phyloP scores from a whole-genome alignment of 2,797 vertebrate genomes.

The Squalus acanthias region DNA sequence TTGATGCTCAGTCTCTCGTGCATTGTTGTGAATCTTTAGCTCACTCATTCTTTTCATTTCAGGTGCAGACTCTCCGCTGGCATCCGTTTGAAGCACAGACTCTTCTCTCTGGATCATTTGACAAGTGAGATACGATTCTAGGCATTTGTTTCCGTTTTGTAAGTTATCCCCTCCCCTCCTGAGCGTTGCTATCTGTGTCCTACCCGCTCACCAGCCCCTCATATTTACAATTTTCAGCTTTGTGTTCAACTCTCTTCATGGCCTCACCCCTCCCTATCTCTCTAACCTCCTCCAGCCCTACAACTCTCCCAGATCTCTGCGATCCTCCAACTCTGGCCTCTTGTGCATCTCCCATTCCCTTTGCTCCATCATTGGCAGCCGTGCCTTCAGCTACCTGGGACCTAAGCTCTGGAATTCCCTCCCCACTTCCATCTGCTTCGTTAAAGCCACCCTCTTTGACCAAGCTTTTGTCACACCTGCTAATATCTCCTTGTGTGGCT shows the following conservation, averaged over 20 bases:
- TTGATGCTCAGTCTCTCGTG: no score
- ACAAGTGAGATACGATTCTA: slow-evolving; percentile 70
- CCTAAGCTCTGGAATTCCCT: background rate
- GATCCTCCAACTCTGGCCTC: background rate
- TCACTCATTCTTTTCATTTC: slow-evolving; percentile 40
- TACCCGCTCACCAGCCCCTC: background rate
- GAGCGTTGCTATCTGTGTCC: background rate
- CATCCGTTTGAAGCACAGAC: slow-evolving; percentile 95
- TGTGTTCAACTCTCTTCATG: background rate
- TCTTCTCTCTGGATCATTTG: slow-evolving; percentile 86
- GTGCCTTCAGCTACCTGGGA: background rate
- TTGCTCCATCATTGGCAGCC: background rate
- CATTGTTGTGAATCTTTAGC: background rate
- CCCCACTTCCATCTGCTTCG: no score
- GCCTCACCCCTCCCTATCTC: background rate
- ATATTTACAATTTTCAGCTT: background rate
- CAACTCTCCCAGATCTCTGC: background rate
- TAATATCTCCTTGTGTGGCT: background rate
- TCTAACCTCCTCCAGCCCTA: background rate
- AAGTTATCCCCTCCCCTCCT: background rate
- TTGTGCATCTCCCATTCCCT: background rate
- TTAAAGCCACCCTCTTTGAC: no score
- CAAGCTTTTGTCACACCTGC: no score
- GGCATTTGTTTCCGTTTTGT: background rate
- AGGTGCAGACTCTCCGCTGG: slow-evolving; percentile 91